Evolutionary conservation across 2,888 invertebrate species (phyloP).

Genomic region (Meganola albula): DNA sequence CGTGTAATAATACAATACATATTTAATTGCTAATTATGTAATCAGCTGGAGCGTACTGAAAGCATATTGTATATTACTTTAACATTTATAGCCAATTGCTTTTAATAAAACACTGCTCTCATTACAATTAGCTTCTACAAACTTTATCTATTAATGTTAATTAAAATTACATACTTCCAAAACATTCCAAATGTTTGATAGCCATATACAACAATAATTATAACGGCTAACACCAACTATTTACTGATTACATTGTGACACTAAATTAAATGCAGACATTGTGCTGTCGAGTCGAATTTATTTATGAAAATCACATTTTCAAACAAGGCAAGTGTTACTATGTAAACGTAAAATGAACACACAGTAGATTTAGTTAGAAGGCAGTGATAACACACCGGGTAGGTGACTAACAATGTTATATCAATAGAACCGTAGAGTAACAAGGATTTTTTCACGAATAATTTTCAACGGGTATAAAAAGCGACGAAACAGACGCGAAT

Average conservation of each 20-base stretch:
- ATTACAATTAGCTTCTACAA: constrained; percentile 12
- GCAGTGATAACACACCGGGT: constrained; percentile 58
- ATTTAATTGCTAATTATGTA: constrained; percentile 21
- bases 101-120: constrained; percentile 9
- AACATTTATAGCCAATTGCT: background rate
- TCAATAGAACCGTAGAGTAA: constrained; percentile 50
- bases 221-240: constrained; percentile 27
- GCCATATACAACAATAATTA: constrained; percentile 22
- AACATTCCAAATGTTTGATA: constrained; percentile 23
- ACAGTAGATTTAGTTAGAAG: constrained; percentile 49
- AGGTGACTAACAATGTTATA: constrained; percentile 45
- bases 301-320: constrained; percentile 45
- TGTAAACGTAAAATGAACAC: constrained; percentile 55
- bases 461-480: constrained; percentile 60
- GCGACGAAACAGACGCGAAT: constrained; percentile 64
- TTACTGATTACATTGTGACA: constrained; percentile 35
- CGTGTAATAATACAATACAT: constrained; percentile 29
- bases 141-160: constrained; percentile 19
- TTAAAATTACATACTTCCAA: constrained; percentile 15
- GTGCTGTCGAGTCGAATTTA: constrained; percentile 43
- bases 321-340: constrained; percentile 55
- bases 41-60: constrained; percentile 13
- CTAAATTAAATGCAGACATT: constrained; percentile 57
- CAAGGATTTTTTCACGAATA: constrained; percentile 44
- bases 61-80: constrained; percentile 4